A percentile compares a stretch with the other conserved stretches of the same genome.
Evolutionary conservation across 2,113 vertebrate genomes (phyloP).

Genomic region (Myocastor coypus): DNA sequence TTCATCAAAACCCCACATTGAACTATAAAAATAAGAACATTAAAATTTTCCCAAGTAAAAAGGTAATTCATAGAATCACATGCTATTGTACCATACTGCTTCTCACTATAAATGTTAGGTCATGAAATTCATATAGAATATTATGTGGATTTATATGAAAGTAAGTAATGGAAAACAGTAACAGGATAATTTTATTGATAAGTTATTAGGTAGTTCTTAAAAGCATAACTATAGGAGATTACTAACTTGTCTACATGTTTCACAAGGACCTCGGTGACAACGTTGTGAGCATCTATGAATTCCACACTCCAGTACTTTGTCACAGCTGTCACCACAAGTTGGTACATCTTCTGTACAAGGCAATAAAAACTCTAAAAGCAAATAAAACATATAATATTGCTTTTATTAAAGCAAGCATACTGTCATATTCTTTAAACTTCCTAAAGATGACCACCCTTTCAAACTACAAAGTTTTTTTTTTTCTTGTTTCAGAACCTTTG

Average conservation of each 20-base stretch:
- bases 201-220: neutral
- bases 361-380: slow-evolving; percentile 90
- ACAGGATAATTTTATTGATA: neutral
- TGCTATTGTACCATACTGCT: neutral
- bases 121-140: neutral
- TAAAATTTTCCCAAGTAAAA: neutral
- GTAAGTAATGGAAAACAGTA: slow-evolving; percentile 5
- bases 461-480: slow-evolving; percentile 35
- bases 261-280: slow-evolving; percentile 96
- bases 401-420: neutral
- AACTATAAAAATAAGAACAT: slow-evolving; percentile 34
- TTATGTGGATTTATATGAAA: neutral
- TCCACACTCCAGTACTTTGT: slow-evolving; percentile 93
- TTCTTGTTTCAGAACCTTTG: no score
- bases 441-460: neutral
- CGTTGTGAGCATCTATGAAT: slow-evolving; percentile 97
- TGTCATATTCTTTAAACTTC: neutral
- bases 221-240: slow-evolving; percentile 22
- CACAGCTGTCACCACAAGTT: slow-evolving; percentile 97
- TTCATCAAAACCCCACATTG: neutral
- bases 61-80: slow-evolving; percentile 5
- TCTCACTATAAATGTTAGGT: neutral
- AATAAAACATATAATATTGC: slow-evolving; percentile 19
- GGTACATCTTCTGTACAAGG: slow-evolving; percentile 97
- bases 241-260: slow-evolving; percentile 96